Percentiles rank a stretch among this genome's conserved stretches.
These are phyloP conservation scores for Monoplex corrugatus DNA, from an alignment of 2,888 invertebrate genomes.

Conservation along the genomic window DNA sequence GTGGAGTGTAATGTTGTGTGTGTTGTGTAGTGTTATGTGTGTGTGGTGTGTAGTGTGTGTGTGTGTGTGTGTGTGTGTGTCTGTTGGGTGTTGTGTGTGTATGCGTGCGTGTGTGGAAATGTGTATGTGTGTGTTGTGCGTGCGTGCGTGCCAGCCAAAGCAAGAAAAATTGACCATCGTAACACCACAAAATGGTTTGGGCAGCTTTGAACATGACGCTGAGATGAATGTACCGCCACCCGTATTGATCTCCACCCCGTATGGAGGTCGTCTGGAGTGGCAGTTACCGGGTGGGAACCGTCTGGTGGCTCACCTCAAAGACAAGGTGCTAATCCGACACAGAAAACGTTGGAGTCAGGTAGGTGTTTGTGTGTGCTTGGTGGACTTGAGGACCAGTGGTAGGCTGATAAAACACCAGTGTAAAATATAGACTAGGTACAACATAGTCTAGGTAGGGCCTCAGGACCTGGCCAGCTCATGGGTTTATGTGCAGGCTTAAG, in stretches of 20 bases:
- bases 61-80: neutral
- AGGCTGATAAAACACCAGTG: no score
- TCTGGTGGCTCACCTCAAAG: constrained; percentile 93
- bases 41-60: neutral
- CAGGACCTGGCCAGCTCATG: no score
- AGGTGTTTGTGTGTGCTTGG: constrained; percentile 16
- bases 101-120: neutral
- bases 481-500: no score
- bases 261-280: constrained; percentile 93
- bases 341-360: constrained; percentile 97
- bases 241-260: constrained; percentile 86
- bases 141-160: neutral
- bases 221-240: constrained; percentile 32
- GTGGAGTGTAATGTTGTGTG: constrained; percentile 22
- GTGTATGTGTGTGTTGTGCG: neutral
- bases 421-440: no score
- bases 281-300: constrained; percentile 92
- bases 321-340: constrained; percentile 92
- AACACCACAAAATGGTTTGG: no score
- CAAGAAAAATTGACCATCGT: no score
- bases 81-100: neutral
- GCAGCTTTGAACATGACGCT: constrained; percentile 26
- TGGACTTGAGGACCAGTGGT: no score
- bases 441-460: no score
- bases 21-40: neutral